A percentile compares a stretch with the other conserved stretches of the same genome.
These are phyloP conservation scores for Laterallus jamaicensis DNA, from an alignment of 2,113 vertebrate genomes.

Conservation along the genomic window DNA sequence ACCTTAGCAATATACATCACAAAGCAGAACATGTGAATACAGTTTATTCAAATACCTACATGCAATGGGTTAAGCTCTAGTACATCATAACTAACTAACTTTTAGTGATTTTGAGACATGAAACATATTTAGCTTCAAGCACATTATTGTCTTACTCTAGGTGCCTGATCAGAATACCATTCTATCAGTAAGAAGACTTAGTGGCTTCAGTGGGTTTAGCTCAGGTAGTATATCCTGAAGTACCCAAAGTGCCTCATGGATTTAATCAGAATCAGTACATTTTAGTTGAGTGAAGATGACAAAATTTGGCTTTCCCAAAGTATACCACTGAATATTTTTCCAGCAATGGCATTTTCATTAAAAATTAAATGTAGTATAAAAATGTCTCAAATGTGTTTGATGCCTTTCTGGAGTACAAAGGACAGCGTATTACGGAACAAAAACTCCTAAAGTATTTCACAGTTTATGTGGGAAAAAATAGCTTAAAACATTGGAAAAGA, in stretches of 20 bases:
- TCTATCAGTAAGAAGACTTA: not conserved
- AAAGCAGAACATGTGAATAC: not conserved
- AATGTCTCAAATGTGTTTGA: constrained; percentile 10
- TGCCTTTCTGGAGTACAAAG: not conserved
- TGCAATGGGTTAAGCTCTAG: not conserved
- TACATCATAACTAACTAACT: not conserved
- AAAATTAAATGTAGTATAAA: constrained; percentile 23
- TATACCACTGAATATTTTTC: not conserved
- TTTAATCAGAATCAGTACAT: not conserved
- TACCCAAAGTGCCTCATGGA: not conserved
- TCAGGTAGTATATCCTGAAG: not conserved
- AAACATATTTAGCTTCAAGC: not conserved
- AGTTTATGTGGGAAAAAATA: not conserved
- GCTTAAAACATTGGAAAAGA: not conserved
- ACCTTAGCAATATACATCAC: not conserved
- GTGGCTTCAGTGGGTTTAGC: not conserved
- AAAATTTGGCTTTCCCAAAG: not conserved
- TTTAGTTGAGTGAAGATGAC: not conserved
- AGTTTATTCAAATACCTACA: not conserved
- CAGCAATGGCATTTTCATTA: constrained; percentile 8
- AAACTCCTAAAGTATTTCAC: not conserved
- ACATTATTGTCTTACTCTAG: not conserved
- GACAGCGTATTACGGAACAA: not conserved
- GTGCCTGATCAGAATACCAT: not conserved
- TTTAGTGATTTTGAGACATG: not conserved